Evolutionary conservation across 1,140 invertebrate genomes (phyloP).

Genomic region (Neoseiulus cucumeris): DNA sequence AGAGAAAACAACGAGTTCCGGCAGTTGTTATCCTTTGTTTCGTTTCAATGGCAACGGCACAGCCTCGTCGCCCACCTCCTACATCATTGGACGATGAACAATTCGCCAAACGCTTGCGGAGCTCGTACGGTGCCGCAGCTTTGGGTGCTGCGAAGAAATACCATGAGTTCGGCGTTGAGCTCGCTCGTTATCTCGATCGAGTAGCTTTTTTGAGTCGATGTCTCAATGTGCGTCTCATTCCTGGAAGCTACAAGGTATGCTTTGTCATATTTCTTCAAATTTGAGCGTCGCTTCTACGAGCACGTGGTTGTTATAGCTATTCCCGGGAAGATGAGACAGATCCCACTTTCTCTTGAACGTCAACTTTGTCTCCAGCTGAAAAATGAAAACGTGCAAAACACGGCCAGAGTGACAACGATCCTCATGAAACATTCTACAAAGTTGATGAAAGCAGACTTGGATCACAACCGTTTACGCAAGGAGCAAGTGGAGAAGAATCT

Average conservation of each 20-base stretch:
- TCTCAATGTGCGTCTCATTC: neutral
- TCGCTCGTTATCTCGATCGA: neutral
- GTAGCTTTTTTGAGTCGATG: slow-evolving; percentile 4
- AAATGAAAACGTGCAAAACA: slow-evolving; percentile 3
- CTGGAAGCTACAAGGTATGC: neutral
- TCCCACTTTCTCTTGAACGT: too few relatives aligned
- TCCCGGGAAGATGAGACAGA: too few relatives aligned
- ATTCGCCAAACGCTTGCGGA: neutral
- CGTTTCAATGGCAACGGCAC: neutral
- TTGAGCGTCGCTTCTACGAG: too few relatives aligned
- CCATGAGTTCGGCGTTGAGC: neutral
- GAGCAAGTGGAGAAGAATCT: slow-evolving; percentile 7
- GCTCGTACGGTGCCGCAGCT: neutral
- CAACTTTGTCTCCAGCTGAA: neutral
- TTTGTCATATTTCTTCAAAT: too few relatives aligned
- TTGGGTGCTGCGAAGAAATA: neutral
- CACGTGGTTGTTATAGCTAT: too few relatives aligned
- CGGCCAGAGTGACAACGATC: neutral
- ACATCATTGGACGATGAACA: neutral
- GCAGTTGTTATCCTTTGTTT: too few relatives aligned
- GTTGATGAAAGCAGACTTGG: neutral
- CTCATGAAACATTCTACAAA: neutral
- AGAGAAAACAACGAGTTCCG: too few relatives aligned
- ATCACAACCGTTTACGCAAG: slow-evolving; percentile 1
- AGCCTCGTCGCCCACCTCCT: neutral